Base-by-base conservation (phyloP, 2,113 vertebrate genomes). In the Fulmarus glacialis region DNA sequence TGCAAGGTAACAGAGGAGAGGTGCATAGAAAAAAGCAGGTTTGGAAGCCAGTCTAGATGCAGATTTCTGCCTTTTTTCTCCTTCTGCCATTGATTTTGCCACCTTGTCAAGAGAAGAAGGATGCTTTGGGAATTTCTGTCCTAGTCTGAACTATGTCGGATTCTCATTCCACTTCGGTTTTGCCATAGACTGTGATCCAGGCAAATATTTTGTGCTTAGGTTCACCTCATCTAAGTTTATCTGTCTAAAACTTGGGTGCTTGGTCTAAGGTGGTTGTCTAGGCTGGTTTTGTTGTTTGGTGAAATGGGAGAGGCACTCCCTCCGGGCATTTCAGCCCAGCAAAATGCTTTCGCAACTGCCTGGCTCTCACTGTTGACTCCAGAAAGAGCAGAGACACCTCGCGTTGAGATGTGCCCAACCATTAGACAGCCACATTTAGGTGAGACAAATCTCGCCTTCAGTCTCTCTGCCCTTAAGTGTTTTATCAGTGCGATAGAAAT, bases 401-500 rank as follows among this genome's bases (percentile, higher is more conserved):
- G 0, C 12, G 79, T 75, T 59, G 59, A 45, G 93, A 64, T n/a
- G 50, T 91, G 83, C 55, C 86, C 72, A 89, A 3, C 77, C 77
- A 47, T 74, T 59, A 81, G 45, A 26, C 63, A 7, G 5, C 68
- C 83, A 52, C 80, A 23, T 38, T 12, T 77, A 36, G 83, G 91
- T 53, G 91, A 89, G 68, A 92, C 60, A 96, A 71, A 84, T 94
- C 80, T 95, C 36, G 0, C 86, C 82, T 94, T 81, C 1, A 2
- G 72, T 81, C 68, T 63, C 75, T 74, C 60, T 82, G 68, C 73
- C 23, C 32, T 27, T 78, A 13, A 29, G 34, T n/a, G 47, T 43
- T 92, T 94, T 93, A 93, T 95, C 94, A 72, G 91, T 64, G 87
- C 81, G 45, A 48, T 72, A 78, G 80, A 87, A 96, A 91, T 71